Base-by-base conservation (phyloP, 1,140 invertebrate genomes). In the Leptinotarsa undecemlineata region DNA sequence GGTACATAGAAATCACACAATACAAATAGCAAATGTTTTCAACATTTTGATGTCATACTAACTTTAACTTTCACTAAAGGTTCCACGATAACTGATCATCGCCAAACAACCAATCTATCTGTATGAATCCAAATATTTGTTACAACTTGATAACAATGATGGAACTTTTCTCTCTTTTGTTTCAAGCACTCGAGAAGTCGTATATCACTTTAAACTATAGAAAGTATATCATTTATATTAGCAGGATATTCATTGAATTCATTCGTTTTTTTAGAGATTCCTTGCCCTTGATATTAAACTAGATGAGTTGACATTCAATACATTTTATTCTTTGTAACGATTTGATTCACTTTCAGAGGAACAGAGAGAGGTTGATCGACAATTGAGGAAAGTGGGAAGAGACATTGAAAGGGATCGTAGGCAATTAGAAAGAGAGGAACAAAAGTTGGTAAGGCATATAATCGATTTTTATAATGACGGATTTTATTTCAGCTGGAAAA, bases 351-450 rank as follows among this genome's bases (percentile, higher is more conserved):
- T 90, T 90, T 57, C 80, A 95, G 94, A 97, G 85, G 91, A 94
- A 86, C 91, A 96, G 84, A 88, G 92, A 62, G 88, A 93, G 82
- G 95, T 94, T 89, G 94, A 96, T 81, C 88, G 90, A 79, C 90
- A 91, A 51, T 83, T 97, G 33, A 86, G 92, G 23, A 94, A 93
- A 88, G 93, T 93, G 47, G 90, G 91, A 5, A 87, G 96, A 82
- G 95, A 96, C 84, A 88, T 97, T 77, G 94, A 95, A 75, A 88
- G 94, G 78, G 95, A 96, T 84, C 89, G 92, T 78, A 84, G 88
- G 72, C 89, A 93, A 79, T 84, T 97, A 72, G 95, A 97, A 85
- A 88, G 90, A 81, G 94, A 97, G 86, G 96, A 97, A 85, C 96
- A 96, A 79, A 94, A 96, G 89, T 84, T 98, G 81, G 93, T 94